Conservation (phyloP, 2,888 invertebrate species). For the Macrosiphum euphorbiae region DNA sequence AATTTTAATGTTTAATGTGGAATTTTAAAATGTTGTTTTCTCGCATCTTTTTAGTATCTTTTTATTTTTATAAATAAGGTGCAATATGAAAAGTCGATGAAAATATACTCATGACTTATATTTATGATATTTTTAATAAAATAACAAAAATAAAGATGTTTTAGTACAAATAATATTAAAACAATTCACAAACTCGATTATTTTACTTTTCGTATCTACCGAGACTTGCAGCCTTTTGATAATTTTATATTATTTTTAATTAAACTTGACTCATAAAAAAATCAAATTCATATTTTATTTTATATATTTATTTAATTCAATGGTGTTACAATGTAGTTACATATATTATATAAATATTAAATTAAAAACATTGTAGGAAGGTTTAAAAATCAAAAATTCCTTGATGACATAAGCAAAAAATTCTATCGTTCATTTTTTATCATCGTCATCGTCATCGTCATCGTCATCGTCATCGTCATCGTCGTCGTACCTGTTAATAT, state of each 20-base stretch:
- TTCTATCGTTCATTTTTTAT: conserved; percentile 9
- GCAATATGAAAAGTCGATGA: background rate
- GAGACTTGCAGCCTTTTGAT: too few species aligned
- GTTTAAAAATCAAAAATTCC: conserved; percentile 15
- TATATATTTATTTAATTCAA: background rate
- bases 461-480: too few species aligned
- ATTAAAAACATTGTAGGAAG: background rate
- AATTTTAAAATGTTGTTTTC: background rate
- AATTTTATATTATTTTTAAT: background rate
- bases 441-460: background rate
- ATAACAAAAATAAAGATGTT: too few species aligned
- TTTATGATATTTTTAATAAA: too few species aligned
- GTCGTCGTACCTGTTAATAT: background rate
- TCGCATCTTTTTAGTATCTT: background rate
- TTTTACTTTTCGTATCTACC: too few species aligned
- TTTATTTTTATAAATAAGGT: background rate
- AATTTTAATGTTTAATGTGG: background rate
- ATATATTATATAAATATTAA: background rate
- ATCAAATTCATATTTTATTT: background rate
- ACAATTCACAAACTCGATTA: too few species aligned
- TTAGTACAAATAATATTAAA: too few species aligned
- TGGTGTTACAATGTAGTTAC: background rate
- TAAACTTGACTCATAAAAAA: background rate
- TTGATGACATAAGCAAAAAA: conserved; percentile 33
- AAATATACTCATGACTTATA: too few species aligned